A percentile compares a stretch with the other conserved stretches of the same genome.
phyloP scores from a whole-genome alignment of 2,797 vertebrate species.

The Phrynocephalus forsythii region DNA sequence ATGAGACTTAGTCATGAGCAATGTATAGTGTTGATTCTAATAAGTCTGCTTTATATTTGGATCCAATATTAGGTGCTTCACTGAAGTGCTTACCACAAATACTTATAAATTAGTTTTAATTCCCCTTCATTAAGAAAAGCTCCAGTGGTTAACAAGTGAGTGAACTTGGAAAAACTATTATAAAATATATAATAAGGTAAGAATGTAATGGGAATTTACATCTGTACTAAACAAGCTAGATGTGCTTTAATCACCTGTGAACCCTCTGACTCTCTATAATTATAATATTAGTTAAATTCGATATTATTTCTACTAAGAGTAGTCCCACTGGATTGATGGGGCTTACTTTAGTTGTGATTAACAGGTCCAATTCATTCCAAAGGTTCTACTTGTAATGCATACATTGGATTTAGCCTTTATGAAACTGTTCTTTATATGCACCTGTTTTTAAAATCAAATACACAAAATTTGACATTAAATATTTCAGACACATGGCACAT shows the following conservation, averaged over 20 bases:
- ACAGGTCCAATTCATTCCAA: too few species aligned
- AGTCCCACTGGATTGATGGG: too few species aligned
- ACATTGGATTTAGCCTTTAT: too few species aligned
- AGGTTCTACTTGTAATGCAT: neutral
- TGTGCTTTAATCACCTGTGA: neutral
- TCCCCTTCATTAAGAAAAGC: slow-evolving; percentile 15
- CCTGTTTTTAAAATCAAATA: neutral
- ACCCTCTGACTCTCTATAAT: neutral
- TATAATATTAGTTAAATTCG: too few species aligned
- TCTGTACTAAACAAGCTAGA: neutral
- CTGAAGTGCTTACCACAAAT: neutral
- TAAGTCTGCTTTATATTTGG: neutral
- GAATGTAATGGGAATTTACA: slow-evolving; percentile 14
- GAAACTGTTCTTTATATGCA: neutral
- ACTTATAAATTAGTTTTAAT: neutral
- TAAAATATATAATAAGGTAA: slow-evolving; percentile 8
- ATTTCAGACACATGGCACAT: slow-evolving; percentile 55
- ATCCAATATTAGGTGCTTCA: neutral
- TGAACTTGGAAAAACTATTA: neutral
- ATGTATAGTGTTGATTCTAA: neutral
- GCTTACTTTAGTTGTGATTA: too few species aligned
- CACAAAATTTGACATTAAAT: neutral
- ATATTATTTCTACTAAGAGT: too few species aligned
- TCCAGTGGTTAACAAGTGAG: slow-evolving; percentile 1
- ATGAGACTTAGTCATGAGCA: neutral